A percentile compares a stretch with the other conserved stretches of the same genome.
These are phyloP conservation scores for Tarsius wallacei DNA, from an alignment of 2,797 vertebrate species.

Conservation along the genomic window DNA sequence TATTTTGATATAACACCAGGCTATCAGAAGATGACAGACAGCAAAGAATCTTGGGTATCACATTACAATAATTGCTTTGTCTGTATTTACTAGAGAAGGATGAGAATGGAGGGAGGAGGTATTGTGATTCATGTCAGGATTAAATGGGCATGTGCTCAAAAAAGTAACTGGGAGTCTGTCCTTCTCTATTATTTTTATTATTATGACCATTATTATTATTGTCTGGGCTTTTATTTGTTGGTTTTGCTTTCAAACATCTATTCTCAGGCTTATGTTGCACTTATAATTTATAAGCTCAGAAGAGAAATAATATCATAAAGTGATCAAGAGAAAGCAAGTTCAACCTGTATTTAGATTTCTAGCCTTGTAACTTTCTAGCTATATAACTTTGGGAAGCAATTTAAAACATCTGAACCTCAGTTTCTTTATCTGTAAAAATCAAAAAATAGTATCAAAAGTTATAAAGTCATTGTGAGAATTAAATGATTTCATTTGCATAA, in stretches of 20 bases:
- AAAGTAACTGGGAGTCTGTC: neutral
- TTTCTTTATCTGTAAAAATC: neutral
- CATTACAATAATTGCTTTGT: neutral
- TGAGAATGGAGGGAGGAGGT: neutral
- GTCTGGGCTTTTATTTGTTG: neutral
- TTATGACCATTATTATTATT: neutral
- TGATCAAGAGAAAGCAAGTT: neutral
- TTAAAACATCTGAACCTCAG: neutral
- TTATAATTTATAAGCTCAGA: conserved; percentile 35
- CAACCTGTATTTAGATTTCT: neutral
- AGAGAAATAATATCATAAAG: neutral
- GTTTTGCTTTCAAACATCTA: conserved; percentile 1
- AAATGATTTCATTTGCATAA: neutral
- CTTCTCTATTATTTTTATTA: neutral
- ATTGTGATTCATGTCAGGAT: neutral
- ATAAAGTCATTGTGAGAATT: neutral
- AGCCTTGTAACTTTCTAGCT: neutral
- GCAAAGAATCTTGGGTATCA: neutral
- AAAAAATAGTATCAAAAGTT: neutral
- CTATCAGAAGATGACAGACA: neutral
- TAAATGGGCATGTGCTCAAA: neutral
- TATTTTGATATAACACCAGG: neutral
- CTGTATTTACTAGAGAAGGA: neutral
- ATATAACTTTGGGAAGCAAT: neutral
- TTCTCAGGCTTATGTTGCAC: neutral